phyloP scores from a whole-genome alignment of 2,888 invertebrate genomes.

The Agapetus fuscipes region DNA sequence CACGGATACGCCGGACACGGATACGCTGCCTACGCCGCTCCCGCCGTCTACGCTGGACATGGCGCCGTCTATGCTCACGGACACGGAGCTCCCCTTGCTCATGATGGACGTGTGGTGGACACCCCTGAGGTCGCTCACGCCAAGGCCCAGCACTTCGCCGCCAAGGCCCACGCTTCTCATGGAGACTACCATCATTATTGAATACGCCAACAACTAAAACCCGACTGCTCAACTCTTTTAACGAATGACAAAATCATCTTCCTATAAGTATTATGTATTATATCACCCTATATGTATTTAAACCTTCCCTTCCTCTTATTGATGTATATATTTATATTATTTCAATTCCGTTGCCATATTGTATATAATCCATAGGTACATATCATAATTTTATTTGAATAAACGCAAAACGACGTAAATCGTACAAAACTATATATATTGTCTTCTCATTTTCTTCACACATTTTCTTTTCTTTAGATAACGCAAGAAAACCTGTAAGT shows the following conservation, averaged over 20 bases:
- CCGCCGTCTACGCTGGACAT: constrained; percentile 1
- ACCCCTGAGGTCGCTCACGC: constrained; percentile 54
- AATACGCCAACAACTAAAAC: neutral
- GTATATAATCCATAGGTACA: too few relatives aligned
- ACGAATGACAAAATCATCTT: too few relatives aligned
- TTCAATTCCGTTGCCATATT: constrained; percentile 4
- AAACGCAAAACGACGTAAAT: too few relatives aligned
- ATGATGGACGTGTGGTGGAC: constrained; percentile 37
- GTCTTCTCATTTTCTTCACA: too few relatives aligned
- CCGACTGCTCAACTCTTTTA: too few relatives aligned
- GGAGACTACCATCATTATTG: constrained; percentile 3
- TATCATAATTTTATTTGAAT: too few relatives aligned
- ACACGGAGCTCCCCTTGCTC: constrained; percentile 13
- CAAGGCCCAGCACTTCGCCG: constrained; percentile 48
- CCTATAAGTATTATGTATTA: too few relatives aligned
- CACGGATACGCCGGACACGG: constrained; percentile 6
- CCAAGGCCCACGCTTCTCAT: constrained; percentile 30
- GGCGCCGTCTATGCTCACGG: constrained; percentile 7
- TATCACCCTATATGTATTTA: too few relatives aligned
- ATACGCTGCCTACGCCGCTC: constrained; percentile 1
- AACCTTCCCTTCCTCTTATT: too few relatives aligned
- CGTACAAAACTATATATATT: too few relatives aligned
- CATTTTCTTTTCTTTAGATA: too few relatives aligned
- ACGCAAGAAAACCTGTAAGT: too few relatives aligned
- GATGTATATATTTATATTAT: constrained; percentile 2